Conservation (phyloP, 2,888 invertebrate species). For the Plagodis pulveraria region DNA sequence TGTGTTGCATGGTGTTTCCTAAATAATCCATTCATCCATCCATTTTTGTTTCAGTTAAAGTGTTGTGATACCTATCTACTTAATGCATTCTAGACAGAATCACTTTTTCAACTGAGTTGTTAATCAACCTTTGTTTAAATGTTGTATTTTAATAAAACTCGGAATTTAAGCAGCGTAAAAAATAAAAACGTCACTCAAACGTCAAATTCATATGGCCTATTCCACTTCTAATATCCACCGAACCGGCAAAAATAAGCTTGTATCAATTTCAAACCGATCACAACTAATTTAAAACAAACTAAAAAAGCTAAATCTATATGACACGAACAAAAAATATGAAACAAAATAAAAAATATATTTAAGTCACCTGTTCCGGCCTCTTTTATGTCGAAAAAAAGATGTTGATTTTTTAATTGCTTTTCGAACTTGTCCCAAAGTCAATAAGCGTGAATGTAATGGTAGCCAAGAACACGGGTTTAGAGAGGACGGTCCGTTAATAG, state of each 20-base stretch:
- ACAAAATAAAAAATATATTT: constrained; percentile 44
- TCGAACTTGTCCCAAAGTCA: constrained; percentile 47
- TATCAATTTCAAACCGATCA: constrained; percentile 64
- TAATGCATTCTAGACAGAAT: too few relatives aligned
- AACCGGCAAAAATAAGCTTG: constrained; percentile 38
- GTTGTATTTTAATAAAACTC: constrained; percentile 12
- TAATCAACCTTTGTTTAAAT: too few relatives aligned
- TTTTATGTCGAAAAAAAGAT: constrained; percentile 22
- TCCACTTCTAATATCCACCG: constrained; percentile 40
- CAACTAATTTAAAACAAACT: constrained; percentile 50
- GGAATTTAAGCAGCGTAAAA: constrained; percentile 37
- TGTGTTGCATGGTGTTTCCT: too few relatives aligned
- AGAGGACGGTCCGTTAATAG: constrained; percentile 26
- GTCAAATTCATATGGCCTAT: constrained; percentile 38
- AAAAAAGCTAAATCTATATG: constrained; percentile 28
- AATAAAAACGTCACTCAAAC: constrained; percentile 61
- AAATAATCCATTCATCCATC: too few relatives aligned
- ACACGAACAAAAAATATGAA: constrained; percentile 14
- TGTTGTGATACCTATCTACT: too few relatives aligned
- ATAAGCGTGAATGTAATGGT: constrained; percentile 65
- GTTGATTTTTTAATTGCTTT: constrained; percentile 27
- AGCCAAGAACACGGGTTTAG: constrained; percentile 52
- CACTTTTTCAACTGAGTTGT: too few relatives aligned
- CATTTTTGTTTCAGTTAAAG: too few relatives aligned
- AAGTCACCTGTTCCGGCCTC: constrained; percentile 40